phyloP scores from a whole-genome alignment of 2,113 vertebrate genomes.

The Chamaetylas fuelleborni region DNA sequence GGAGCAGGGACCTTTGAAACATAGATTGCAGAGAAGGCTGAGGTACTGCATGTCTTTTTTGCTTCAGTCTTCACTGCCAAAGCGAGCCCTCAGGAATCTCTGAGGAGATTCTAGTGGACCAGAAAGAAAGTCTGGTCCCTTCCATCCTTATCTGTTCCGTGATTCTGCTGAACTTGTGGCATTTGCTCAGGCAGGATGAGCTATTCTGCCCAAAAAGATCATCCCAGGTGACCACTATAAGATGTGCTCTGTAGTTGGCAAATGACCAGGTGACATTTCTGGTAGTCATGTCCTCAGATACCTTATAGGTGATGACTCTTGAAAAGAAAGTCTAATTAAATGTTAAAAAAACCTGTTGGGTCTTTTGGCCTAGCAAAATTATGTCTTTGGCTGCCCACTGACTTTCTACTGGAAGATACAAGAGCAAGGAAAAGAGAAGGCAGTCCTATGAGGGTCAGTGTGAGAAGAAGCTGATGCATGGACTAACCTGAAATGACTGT shows the following conservation, averaged over 20 bases:
- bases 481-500: background rate
- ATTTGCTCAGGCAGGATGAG: background rate
- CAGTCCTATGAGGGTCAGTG: background rate
- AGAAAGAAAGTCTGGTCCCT: background rate
- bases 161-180: background rate
- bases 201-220: background rate
- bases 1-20: background rate
- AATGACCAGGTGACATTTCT: background rate
- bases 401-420: background rate
- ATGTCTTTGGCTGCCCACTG: background rate
- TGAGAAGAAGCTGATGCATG: background rate
- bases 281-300: background rate
- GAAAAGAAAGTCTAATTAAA: background rate
- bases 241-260: background rate
- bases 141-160: background rate
- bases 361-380: background rate
- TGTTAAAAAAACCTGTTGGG: background rate
- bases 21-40: background rate
- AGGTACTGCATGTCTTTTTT: background rate
- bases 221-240: background rate
- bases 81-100: background rate
- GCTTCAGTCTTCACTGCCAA: background rate
- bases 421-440: background rate
- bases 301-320: background rate
- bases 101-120: background rate